Conservation (phyloP, 35 echinoderm and acorn worm genomes). For the Anneissia japonica region DNA sequence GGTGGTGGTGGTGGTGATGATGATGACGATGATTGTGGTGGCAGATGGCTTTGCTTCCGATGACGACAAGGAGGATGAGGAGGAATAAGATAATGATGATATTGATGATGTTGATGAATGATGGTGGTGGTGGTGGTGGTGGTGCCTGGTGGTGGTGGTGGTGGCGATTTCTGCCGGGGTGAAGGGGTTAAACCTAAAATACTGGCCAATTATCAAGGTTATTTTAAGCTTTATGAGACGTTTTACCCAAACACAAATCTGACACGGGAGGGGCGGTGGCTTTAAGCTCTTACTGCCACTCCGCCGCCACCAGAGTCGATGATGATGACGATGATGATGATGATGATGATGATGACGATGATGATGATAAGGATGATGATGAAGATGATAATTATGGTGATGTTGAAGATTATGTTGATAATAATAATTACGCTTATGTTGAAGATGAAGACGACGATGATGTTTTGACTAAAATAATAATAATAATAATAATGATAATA, state of each 20-base stretch:
- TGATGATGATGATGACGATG: background rate
- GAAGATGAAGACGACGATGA: background rate
- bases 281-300: too few species aligned
- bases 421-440: background rate
- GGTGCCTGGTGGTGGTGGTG: too few species aligned
- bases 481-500: too few species aligned
- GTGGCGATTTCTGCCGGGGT: too few species aligned
- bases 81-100: background rate
- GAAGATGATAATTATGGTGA: slow-evolving; percentile 10
- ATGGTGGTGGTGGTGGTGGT: too few species aligned
- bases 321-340: slow-evolving; percentile 2
- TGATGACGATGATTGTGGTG: background rate
- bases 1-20: background rate
- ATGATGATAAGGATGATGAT: background rate
- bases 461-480: background rate
- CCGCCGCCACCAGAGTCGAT: background rate
- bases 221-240: too few species aligned
- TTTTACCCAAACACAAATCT: too few species aligned
- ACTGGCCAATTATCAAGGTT: too few species aligned
- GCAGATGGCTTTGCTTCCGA: background rate
- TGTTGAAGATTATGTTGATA: too few species aligned
- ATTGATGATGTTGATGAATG: too few species aligned
- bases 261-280: too few species aligned
- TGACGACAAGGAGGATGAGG: background rate
- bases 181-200: too few species aligned